A percentile compares a stretch with the other conserved stretches of the same genome.
These are phyloP conservation scores for Nebria salina DNA, from an alignment of 2,888 invertebrate genomes.

Conservation along the genomic window DNA sequence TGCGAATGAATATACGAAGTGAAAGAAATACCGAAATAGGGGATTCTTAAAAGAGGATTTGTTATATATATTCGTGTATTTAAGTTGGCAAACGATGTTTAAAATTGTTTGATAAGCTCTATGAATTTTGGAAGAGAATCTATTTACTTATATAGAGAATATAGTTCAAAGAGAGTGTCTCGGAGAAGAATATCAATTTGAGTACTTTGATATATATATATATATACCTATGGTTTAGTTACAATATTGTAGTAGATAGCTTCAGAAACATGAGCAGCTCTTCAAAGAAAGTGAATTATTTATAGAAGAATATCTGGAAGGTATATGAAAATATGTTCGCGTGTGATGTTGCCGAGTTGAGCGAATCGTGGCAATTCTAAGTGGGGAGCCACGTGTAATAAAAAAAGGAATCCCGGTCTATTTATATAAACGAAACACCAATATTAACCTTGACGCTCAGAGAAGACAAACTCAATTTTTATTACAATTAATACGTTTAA, in stretches of 20 bases:
- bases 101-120: too few species aligned
- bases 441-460: not conserved
- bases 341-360: not conserved
- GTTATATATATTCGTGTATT: too few species aligned
- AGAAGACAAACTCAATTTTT: not conserved
- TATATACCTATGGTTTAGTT: not conserved
- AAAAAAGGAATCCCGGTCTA: not conserved
- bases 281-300: constrained; percentile 7
- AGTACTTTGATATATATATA: not conserved
- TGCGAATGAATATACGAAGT: too few species aligned
- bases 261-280: not conserved
- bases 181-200: not conserved
- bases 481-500: too few species aligned
- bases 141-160: too few species aligned
- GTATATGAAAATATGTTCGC: not conserved
- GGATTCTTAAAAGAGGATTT: too few species aligned
- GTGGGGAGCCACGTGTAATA: not conserved
- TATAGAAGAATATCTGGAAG: constrained; percentile 1
- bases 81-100: too few species aligned
- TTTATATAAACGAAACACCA: not conserved
- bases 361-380: not conserved
- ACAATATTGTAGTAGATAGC: not conserved
- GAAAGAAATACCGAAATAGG: too few species aligned
- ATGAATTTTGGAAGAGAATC: too few species aligned
- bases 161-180: too few species aligned